Evolutionary conservation across 1,140 invertebrate species (phyloP), one percentile per base, ranked within the genome.

Genomic region (Lepidurus packardi): DNA sequence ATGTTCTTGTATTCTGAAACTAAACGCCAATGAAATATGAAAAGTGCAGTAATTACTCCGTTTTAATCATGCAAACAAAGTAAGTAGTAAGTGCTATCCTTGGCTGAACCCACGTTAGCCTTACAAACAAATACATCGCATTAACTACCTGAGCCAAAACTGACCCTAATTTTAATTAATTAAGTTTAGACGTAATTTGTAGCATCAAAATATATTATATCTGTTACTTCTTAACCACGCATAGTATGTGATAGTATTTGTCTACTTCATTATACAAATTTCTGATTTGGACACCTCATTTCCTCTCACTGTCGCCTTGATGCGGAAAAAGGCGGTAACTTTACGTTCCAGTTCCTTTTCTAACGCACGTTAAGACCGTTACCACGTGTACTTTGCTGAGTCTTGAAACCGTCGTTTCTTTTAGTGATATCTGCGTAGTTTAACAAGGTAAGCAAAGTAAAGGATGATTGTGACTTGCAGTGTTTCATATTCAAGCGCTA

Each of bases 301-400:
- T 65, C 53, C 53, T 65, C 16, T 65, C 7, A n/a, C 53, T 65
- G 53, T 21, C 8, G 16, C 21, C 53, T 2, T 7, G 16, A 1
- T 65, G 47, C 47, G 47, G 47, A 21, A 65, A 65, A 65, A 65
- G 53, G 53, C 53, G 53, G 53, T 65, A 65, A 65, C 53, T 65
- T 21, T 65, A 7, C 53, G 21, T n/a, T 13, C 53, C 53, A 5
- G n/a, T 13, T 21, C 21, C 13, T 1, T 65, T 21, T 1, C 16
- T 65, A 11, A 21, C 16, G 53, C 9, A 34, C 34, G 34, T 34
- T 4, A 34, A 34, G 34, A 34, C 34, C 34, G 34, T 34, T 34
- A 65, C 16, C 53, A 65, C 53, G 53, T 65, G 53, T 34, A 34
- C 34, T 34, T 34, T 34, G 34, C 34, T 34, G 34, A 34, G 34